Base-by-base conservation (phyloP, 2,888 invertebrate species). In the Himalopsyche tibetana region DNA sequence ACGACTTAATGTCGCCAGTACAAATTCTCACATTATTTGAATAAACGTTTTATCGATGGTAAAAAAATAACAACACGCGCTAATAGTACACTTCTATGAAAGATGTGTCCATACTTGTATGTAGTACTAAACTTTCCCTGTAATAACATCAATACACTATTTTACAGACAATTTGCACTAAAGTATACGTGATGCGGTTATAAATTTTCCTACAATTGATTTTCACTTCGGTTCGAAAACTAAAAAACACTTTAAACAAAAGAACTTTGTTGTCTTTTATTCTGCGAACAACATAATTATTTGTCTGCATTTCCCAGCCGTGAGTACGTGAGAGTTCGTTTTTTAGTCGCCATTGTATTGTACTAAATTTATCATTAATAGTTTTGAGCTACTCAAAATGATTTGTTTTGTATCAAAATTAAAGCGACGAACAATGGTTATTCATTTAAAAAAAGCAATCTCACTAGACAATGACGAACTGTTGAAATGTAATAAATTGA, bases 381-480 rank as follows among this genome's bases (percentile, higher is more conserved):
- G 51, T 51, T 51, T 38, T 15, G 9, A 12, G 36, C 36, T 36
- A 74, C 28, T 36, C 38, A 15, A 74, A 74, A 74, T 74, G 12
- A 74, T 74, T 74, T 15, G 19, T 19, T 74, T 74, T 12, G 38
- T 11, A 74, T 74, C 19, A 74, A 74, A 74, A 74, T 74, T 12
- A 12, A 74, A 74, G 15, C 15, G 12, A 15, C 74, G 36, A 74
- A 74, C 74, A 74, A 74, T 74, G 36, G 74, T 74, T 74, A 74
- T 74, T 74, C 15, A 38, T 38, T 6, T 19, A 74, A 74, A 36
- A 69, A 74, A 74, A 36, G 28, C 74, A 74, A 15, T 74, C 38
- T 36, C 74, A 36, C 6, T 36, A 74, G 74, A 74, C 74, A 74
- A 74, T 74, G 74, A 74, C 74, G 74, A 74, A 5, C 28, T 36